Percentiles rank a stretch among this genome's conserved stretches.
Evolutionary conservation across 2,113 vertebrate species (phyloP).

Genomic region (Rhinoderma darwinii): DNA sequence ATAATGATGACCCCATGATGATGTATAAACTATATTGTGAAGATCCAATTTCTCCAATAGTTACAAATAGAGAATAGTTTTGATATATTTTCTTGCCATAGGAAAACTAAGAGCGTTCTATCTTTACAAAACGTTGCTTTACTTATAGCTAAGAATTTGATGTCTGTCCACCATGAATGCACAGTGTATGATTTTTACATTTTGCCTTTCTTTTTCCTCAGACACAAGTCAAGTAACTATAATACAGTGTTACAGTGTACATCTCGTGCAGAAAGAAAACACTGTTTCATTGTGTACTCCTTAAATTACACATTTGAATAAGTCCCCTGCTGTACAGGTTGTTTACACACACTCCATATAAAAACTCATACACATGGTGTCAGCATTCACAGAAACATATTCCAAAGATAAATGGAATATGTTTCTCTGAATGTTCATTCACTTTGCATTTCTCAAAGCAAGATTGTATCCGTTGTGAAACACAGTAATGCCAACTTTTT

Average conservation of each 20-base stretch:
- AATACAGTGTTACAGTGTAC: constrained; percentile 17
- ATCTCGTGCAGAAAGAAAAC: constrained; percentile 30
- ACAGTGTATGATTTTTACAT: constrained; percentile 12
- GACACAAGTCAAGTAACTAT: not conserved
- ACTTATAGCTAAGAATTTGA: not conserved
- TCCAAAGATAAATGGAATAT: not conserved
- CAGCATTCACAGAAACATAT: constrained; percentile 26
- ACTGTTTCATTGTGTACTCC: constrained; percentile 4
- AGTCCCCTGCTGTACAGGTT: constrained; percentile 16
- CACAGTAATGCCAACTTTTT: constrained; percentile 5
- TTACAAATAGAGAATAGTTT: too few relatives aligned
- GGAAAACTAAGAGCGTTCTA: not conserved
- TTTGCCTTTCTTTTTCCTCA: not conserved
- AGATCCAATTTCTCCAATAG: too few relatives aligned
- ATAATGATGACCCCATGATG: too few relatives aligned
- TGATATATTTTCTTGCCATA: not conserved
- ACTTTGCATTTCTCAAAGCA: constrained; percentile 16
- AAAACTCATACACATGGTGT: constrained; percentile 33
- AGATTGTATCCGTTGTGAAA: constrained; percentile 25
- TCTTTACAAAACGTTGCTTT: not conserved
- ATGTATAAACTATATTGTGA: too few relatives aligned
- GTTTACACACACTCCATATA: constrained; percentile 32
- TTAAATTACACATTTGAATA: constrained; percentile 30
- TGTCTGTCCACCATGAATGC: not conserved
- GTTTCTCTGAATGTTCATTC: too few relatives aligned